Percentiles rank a stretch among this genome's conserved stretches.
phyloP scores from a whole-genome alignment of 1,140 invertebrate genomes.

The Heliconius himera region DNA sequence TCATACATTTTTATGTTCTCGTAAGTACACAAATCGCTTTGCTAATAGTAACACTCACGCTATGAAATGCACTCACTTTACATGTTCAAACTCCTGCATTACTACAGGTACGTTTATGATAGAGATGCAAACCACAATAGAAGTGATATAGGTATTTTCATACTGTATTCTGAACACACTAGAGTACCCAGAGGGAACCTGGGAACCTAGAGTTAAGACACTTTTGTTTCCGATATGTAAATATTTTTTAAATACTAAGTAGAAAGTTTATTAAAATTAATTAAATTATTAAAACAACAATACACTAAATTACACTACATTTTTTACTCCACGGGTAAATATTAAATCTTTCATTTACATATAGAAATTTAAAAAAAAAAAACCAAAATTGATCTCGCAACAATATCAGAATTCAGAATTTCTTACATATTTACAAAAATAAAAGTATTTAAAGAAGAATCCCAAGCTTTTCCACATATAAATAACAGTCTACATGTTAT shows the following conservation, averaged over 20 bases:
- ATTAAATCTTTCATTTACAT: too few species aligned
- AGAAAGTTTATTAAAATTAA: too few species aligned
- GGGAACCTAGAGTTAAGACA: not conserved
- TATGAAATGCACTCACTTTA: constrained; percentile 34
- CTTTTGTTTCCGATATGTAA: not conserved
- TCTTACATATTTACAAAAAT: too few species aligned
- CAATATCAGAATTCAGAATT: too few species aligned
- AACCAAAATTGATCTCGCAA: too few species aligned
- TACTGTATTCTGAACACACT: not conserved
- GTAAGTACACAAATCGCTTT: constrained; percentile 6
- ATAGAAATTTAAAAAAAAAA: too few species aligned
- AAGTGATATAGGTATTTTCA: not conserved
- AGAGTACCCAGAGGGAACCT: not conserved
- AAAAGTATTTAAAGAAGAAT: not conserved
- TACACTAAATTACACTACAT: too few species aligned
- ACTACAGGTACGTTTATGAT: not conserved
- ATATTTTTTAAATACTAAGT: not conserved
- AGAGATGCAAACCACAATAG: not conserved
- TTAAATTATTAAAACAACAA: too few species aligned
- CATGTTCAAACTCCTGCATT: constrained; percentile 1
- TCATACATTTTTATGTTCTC: not conserved
- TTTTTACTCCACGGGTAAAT: too few species aligned
- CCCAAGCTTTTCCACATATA: not conserved
- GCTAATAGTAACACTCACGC: constrained; percentile 20
- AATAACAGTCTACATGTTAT: not conserved